These are phyloP conservation scores for Lethenteron camtschaticum DNA, from an alignment of 2,113 vertebrate genomes.

Conservation along the genomic window DNA sequence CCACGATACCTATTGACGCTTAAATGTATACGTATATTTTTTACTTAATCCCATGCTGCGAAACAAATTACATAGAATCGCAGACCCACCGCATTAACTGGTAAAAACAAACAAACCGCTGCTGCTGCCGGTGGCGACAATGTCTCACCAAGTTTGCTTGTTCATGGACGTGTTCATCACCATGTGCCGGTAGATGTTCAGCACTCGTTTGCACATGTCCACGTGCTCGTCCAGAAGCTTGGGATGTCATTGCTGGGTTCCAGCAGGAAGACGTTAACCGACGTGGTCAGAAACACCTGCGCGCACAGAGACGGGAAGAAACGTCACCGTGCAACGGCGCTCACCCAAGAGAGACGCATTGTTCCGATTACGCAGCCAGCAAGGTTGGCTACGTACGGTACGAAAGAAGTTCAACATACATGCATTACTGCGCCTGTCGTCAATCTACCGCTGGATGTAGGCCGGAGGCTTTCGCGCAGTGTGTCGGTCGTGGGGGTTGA, in stretches of 20 bases:
- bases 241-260: conserved; percentile 68
- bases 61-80: too few species aligned
- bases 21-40: background rate
- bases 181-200: conserved; percentile 78
- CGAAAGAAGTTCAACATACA: background rate
- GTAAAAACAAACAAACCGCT: too few species aligned
- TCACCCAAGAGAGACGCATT: too few species aligned
- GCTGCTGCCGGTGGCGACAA: too few species aligned
- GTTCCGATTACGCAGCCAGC: too few species aligned
- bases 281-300: conserved; percentile 88
- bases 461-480: too few species aligned
- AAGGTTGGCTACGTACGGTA: too few species aligned
- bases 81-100: too few species aligned
- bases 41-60: too few species aligned
- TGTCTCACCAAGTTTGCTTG: conserved; percentile 57
- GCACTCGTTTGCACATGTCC: conserved; percentile 74
- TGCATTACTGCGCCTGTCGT: background rate
- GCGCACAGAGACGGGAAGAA: conserved; percentile 9
- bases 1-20: background rate
- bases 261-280: conserved; percentile 76
- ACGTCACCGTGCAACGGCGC: background rate
- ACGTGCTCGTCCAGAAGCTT: conserved; percentile 73
- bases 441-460: too few species aligned
- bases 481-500: too few species aligned
- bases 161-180: conserved; percentile 92